Conservation (phyloP, 2,113 vertebrate genomes). For the Aspidoscelis tigris region DNA sequence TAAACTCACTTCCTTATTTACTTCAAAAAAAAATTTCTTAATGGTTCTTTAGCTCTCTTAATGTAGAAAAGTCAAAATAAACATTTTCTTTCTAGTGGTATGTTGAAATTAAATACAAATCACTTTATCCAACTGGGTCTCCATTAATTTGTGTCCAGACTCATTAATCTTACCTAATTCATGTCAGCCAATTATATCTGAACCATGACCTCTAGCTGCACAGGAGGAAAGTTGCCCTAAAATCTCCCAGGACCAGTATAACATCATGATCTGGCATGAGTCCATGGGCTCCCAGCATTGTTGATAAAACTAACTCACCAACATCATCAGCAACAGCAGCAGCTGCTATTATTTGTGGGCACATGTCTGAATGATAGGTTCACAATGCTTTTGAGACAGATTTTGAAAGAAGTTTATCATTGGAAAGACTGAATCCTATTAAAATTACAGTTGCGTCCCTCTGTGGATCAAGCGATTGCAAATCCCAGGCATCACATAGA, state of each 20-base stretch:
- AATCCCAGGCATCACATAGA: constrained; percentile 50
- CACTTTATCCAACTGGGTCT: constrained; percentile 65
- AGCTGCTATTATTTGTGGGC: constrained; percentile 57
- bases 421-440: constrained; percentile 48
- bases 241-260: constrained; percentile 65
- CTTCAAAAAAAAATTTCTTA: constrained; percentile 55
- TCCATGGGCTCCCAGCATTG: constrained; percentile 53
- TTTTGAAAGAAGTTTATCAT: constrained; percentile 44
- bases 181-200: constrained; percentile 68
- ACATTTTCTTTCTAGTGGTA: constrained; percentile 32
- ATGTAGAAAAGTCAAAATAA: constrained; percentile 25
- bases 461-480: constrained; percentile 36
- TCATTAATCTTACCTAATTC: constrained; percentile 75
- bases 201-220: constrained; percentile 64
- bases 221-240: constrained; percentile 55
- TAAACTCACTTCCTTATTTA: constrained; percentile 25
- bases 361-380: constrained; percentile 50
- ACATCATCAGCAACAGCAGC: constrained; percentile 59
- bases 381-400: constrained; percentile 55
- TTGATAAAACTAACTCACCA: constrained; percentile 50
- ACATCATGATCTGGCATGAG: constrained; percentile 51
- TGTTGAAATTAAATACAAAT: constrained; percentile 59
- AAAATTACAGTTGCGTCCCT: constrained; percentile 63
- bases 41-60: constrained; percentile 25
- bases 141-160: constrained; percentile 74